Evolutionary conservation across 2,888 invertebrate species (phyloP).

Genomic region (Drosophila paramelanica): DNA sequence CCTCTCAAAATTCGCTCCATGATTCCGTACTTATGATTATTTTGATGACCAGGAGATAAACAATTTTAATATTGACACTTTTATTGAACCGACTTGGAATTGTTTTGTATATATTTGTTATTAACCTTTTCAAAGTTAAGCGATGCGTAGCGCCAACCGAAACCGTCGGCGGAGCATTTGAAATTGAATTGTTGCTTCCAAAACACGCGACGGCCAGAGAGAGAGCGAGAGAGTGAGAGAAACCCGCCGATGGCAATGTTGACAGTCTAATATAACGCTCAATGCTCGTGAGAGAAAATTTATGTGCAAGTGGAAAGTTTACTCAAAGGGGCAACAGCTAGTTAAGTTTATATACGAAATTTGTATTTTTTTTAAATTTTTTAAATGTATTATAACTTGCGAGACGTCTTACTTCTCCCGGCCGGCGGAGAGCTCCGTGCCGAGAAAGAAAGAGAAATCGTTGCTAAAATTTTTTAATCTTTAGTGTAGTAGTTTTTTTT

Average conservation of each 20-base stretch:
- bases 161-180: slow-evolving; percentile 52
- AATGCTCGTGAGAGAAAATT: slow-evolving; percentile 30
- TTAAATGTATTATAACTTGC: background rate
- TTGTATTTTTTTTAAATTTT: background rate
- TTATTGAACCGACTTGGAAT: slow-evolving; percentile 42
- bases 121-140: slow-evolving; percentile 23
- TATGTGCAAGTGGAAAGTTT: background rate
- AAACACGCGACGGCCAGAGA: slow-evolving; percentile 53
- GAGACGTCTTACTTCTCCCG: too few species aligned
- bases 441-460: too few species aligned
- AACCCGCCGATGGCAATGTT: slow-evolving; percentile 37
- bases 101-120: slow-evolving; percentile 24
- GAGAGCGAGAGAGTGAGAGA: background rate
- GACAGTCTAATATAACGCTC: slow-evolving; percentile 35
- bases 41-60: slow-evolving; percentile 6
- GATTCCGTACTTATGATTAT: slow-evolving; percentile 6
- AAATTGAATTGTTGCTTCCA: slow-evolving; percentile 71
- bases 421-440: too few species aligned
- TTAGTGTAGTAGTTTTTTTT: too few species aligned
- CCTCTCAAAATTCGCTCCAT: slow-evolving; percentile 96
- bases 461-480: too few species aligned
- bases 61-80: slow-evolving; percentile 35
- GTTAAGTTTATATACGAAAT: background rate
- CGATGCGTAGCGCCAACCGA: slow-evolving; percentile 34
- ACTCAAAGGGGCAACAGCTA: slow-evolving; percentile 1